Evolutionary conservation across 2,797 vertebrate genomes (phyloP).

Genomic region (Acanthopagrus latus): DNA sequence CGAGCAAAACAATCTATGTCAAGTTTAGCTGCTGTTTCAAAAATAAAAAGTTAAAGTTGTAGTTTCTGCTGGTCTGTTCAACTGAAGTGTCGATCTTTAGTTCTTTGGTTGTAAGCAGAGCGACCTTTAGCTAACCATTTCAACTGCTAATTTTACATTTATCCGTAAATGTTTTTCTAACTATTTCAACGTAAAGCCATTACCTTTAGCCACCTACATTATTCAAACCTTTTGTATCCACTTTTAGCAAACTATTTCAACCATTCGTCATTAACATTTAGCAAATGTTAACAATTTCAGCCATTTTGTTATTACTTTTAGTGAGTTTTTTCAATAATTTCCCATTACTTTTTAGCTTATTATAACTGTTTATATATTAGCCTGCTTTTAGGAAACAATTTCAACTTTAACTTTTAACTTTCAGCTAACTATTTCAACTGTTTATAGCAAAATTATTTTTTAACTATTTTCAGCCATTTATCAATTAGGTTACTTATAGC

Average conservation of each 20-base stretch:
- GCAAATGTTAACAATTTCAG: not conserved
- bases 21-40: not conserved
- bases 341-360: no score
- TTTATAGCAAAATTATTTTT: no score
- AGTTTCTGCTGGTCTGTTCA: not conserved
- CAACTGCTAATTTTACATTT: not conserved
- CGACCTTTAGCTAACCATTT: no score
- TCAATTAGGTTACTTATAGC: not conserved
- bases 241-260: not conserved
- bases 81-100: not conserved
- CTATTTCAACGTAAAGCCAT: no score
- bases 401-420: no score
- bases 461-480: not conserved
- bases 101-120: no score
- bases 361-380: no score
- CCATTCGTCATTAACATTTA: no score
- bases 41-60: no score
- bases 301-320: not conserved
- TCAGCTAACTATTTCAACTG: not conserved
- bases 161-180: not conserved
- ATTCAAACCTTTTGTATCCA: not conserved
- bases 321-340: no score
- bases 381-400: no score
- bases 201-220: no score
- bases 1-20: fast-evolving